Conservation (phyloP, 1,140 invertebrate genomes). For the Zaprionus gabonicus region DNA sequence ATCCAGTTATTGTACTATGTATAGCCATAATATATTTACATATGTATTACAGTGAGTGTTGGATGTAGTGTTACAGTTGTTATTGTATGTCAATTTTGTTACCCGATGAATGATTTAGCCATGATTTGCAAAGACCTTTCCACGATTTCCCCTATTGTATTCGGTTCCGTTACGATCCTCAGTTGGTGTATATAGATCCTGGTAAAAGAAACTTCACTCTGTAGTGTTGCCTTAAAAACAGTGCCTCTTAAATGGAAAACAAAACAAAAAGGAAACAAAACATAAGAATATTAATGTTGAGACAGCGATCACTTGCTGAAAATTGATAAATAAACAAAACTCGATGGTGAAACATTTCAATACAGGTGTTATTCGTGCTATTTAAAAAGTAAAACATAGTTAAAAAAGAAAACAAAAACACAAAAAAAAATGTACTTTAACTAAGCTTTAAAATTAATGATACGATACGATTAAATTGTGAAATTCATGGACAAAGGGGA, state of each 20-base stretch:
- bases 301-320: constrained; percentile 51
- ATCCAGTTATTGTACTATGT: background rate
- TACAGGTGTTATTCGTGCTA: constrained; percentile 83
- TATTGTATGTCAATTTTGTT: constrained; percentile 27
- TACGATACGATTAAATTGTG: constrained; percentile 33
- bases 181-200: constrained; percentile 54
- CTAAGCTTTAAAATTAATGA: constrained; percentile 48
- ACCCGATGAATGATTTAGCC: constrained; percentile 37
- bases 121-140: constrained; percentile 69
- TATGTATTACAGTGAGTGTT: constrained; percentile 39
- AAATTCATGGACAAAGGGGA: constrained; percentile 22
- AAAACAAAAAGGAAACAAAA: constrained; percentile 49
- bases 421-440: constrained; percentile 48
- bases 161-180: constrained; percentile 28
- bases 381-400: constrained; percentile 67
- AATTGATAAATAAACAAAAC: constrained; percentile 53
- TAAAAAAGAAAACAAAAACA: constrained; percentile 41
- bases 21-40: constrained; percentile 11
- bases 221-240: constrained; percentile 85
- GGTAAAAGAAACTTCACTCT: constrained; percentile 81
- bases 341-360: constrained; percentile 79
- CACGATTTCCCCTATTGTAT: constrained; percentile 40
- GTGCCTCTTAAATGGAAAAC: constrained; percentile 79
- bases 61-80: constrained; percentile 45
- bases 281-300: constrained; percentile 50